Percentiles rank a stretch among this genome's conserved stretches.
Conservation (phyloP, 2,888 invertebrate species). For the Ditylenchus weischeri region DNA sequence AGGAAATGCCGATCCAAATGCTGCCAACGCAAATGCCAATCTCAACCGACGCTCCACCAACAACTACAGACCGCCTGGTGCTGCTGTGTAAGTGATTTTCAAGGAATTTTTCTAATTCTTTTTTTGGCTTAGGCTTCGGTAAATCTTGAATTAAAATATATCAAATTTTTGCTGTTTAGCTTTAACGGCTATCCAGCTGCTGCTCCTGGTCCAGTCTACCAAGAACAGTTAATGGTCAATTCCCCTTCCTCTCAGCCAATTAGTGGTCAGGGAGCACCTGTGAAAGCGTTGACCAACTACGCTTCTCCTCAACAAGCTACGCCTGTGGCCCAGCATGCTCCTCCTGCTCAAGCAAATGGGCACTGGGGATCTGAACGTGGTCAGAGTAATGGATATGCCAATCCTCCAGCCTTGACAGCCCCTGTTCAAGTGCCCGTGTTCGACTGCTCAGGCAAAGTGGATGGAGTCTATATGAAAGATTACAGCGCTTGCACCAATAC, state of each 20-base stretch:
- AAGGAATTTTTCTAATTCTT: too few species aligned
- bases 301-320: too few species aligned
- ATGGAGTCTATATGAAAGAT: constrained; percentile 24
- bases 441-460: constrained; percentile 21
- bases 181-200: too few species aligned
- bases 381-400: background rate
- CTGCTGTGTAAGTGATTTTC: background rate
- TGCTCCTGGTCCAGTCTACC: too few species aligned
- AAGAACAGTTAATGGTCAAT: too few species aligned
- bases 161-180: too few species aligned
- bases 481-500: constrained; percentile 10
- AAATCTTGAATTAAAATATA: too few species aligned
- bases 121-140: too few species aligned
- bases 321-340: background rate
- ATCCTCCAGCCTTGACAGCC: too few species aligned
- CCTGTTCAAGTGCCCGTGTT: constrained; percentile 3
- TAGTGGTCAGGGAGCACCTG: constrained; percentile 1
- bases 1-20: background rate
- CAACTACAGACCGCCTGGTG: background rate
- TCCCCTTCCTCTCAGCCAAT: background rate
- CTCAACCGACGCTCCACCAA: background rate
- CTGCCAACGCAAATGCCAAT: constrained; percentile 6
- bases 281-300: background rate
- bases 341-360: background rate
- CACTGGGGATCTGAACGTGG: background rate